Base-by-base conservation (phyloP, 1,140 invertebrate genomes). In the Drosophila mauritiana region DNA sequence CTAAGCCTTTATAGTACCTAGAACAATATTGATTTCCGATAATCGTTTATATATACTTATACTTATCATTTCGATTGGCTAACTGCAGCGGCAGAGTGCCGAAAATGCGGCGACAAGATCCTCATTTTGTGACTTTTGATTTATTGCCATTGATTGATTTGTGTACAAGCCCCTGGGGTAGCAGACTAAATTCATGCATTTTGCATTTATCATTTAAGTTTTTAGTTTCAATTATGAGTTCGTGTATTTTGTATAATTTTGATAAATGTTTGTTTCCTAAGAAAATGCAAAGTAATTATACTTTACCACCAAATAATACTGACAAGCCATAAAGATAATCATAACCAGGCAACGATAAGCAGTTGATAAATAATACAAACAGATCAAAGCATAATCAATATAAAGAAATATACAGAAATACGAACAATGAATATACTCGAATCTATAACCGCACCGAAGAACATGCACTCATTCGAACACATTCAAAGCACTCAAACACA, bases 131-230 rank as follows among this genome's bases (percentile, higher is more conserved):
- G 55, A 46, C 42, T 37, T 55, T 27, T 48, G 15, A 31, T 73
- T 82, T 81, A 17, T 61, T 73, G 42, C 45, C 49, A 74, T 80
- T 57, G 34, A 69, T 69, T 69, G 36, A 70, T 70, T 72, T 72
- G 27, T 70, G 67, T 70, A 57, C 68, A 72, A 67, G 68, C 78
- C 82, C 79, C 69, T 91, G 90, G 90, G 90, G 90, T 91, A 91
- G 90, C 90, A 91, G 90, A 91, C 90, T 91, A 90, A 91, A 91
- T 85, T 78, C 63, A 77, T 83, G 77, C 77, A 85, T 89, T 73
- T 73, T 82, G 78, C 68, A 80, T 70, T 65, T 64, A 74, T 69
- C 17, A 78, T 76, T 56, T 73, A 20, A 59, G 43, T 81, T 64
- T 61, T 76, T 69, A 48, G 42, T 69, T 72, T 43, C 43, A 46